Evolutionary conservation across 2,888 invertebrate genomes (phyloP).

Genomic region (Agrotis clavis): DNA sequence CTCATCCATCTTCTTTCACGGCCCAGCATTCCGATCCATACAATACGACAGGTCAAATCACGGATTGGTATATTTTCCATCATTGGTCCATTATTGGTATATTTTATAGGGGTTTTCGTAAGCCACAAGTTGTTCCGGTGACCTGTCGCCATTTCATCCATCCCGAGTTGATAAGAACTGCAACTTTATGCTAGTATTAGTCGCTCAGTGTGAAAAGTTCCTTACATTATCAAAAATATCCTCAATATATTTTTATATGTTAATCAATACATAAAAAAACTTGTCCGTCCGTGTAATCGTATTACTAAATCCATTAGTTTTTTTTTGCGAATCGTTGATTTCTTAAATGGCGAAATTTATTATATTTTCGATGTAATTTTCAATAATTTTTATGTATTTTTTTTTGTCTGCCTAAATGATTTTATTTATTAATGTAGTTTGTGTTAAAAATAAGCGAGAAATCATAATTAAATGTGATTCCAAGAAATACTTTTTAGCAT

Average conservation of each 20-base stretch:
- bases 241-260: slow-evolving; percentile 28
- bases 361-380: slow-evolving; percentile 27
- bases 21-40: too few relatives aligned
- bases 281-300: slow-evolving; percentile 48
- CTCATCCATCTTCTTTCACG: too few relatives aligned
- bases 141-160: too few relatives aligned
- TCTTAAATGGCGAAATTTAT: slow-evolving; percentile 52
- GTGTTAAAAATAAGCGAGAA: not conserved
- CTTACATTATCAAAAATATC: slow-evolving; percentile 11
- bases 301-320: slow-evolving; percentile 35
- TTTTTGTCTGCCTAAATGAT: slow-evolving; percentile 2
- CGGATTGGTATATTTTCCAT: too few relatives aligned
- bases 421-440: slow-evolving; percentile 26
- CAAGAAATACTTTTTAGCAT: too few relatives aligned
- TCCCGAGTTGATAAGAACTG: too few relatives aligned
- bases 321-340: slow-evolving; percentile 22
- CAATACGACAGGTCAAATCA: too few relatives aligned
- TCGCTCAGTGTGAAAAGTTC: slow-evolving; percentile 12
- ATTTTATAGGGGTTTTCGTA: too few relatives aligned
- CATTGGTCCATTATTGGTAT: too few relatives aligned
- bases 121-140: too few relatives aligned
- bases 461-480: too few relatives aligned
- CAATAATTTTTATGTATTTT: slow-evolving; percentile 32
- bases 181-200: not conserved
- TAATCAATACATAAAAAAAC: slow-evolving; percentile 49